phyloP scores from a whole-genome alignment of 2,113 vertebrate genomes.

The Osmerus eperlanus region DNA sequence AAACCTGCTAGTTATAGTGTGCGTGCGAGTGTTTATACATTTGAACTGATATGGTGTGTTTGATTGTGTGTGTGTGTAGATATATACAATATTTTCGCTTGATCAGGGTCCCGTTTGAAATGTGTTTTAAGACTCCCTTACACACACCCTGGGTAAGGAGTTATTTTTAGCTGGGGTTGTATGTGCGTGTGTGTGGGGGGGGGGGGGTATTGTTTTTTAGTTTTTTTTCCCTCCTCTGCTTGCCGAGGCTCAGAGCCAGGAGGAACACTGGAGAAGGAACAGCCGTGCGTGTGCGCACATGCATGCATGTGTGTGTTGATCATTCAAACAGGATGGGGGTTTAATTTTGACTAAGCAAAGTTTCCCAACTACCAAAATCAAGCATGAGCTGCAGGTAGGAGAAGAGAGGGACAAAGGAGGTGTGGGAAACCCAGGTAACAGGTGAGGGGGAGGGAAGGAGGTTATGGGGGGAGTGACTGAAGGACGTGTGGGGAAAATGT shows the following conservation, averaged over 20 bases:
- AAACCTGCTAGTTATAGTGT: background rate
- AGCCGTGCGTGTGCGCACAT: background rate
- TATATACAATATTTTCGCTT: background rate
- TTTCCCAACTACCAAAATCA: conserved; percentile 2
- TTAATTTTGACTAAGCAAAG: background rate
- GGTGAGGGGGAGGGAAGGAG: background rate
- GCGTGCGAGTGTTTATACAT: background rate
- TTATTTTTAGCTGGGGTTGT: conserved; percentile 1
- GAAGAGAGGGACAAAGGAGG: background rate
- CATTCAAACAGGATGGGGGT: background rate
- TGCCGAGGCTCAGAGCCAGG: too few relatives aligned
- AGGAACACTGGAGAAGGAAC: too few relatives aligned
- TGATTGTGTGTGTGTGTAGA: background rate
- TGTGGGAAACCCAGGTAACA: background rate
- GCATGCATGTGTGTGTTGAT: background rate
- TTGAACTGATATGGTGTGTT: background rate
- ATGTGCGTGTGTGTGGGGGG: background rate
- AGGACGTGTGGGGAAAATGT: background rate
- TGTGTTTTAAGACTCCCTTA: too few relatives aligned
- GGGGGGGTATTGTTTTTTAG: background rate
- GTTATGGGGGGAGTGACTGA: background rate
- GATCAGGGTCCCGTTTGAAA: background rate
- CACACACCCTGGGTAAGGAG: background rate
- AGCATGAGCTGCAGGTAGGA: background rate
- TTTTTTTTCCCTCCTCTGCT: too few relatives aligned